Conservation (phyloP, 2,113 vertebrate species). For the Cololabis saira region DNA sequence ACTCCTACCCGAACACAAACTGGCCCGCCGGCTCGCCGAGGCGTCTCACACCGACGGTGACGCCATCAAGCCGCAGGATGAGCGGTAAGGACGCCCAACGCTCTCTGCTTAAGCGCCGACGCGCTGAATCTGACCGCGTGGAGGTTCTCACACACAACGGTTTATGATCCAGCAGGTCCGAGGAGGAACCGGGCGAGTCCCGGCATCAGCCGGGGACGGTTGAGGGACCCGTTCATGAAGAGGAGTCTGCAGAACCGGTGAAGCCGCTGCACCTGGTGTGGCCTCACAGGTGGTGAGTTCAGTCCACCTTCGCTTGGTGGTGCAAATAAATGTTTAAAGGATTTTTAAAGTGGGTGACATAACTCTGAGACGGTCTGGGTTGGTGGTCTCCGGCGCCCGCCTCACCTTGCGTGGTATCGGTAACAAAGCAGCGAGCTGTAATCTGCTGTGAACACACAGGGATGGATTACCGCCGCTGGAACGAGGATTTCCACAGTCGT, state of each 20-base stretch:
- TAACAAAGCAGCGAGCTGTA: constrained; percentile 77
- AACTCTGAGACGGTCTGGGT: background rate
- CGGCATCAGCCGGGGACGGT: background rate
- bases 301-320: no score
- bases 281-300: constrained; percentile 95
- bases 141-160: background rate
- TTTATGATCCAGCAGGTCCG: constrained; percentile 7
- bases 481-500: constrained; percentile 90
- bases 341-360: no score
- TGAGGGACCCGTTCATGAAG: background rate
- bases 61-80: background rate
- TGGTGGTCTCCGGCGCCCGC: background rate
- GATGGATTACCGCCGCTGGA: constrained; percentile 81
- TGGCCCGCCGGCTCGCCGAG: constrained; percentile 48
- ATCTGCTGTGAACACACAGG: constrained; percentile 84
- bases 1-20: constrained; percentile 86
- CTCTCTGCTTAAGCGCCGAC: background rate
- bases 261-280: constrained; percentile 90
- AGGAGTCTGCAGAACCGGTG: constrained; percentile 30
- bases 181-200: constrained; percentile 39
- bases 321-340: no score
- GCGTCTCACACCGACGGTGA: background rate
- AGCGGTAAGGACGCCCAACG: background rate
- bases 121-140: background rate
- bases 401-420: constrained; percentile 58